Base-by-base conservation (phyloP, 2,113 vertebrate species). In the Cyprinodon brontotheroides region DNA sequence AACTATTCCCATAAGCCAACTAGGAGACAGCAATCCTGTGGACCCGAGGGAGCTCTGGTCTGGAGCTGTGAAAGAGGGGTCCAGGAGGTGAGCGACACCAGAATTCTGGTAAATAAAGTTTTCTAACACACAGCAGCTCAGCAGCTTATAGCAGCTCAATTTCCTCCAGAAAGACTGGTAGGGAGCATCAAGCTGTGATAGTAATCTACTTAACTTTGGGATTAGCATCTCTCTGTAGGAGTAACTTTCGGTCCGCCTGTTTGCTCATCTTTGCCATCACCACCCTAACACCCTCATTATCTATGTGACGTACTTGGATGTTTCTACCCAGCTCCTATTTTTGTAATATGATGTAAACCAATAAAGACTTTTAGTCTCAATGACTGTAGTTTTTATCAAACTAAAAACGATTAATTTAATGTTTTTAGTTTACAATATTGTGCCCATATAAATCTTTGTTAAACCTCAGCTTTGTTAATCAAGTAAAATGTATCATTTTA, bases 191-290 rank as follows among this genome's bases (percentile, higher is more conserved):
- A 82, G 64, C 80, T 68, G 79, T 74, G n/a, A 61, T 57, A 68
- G 47, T 92, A 88, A 91, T 88, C 89, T 83, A 76, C 89, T 90
- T 89, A 86, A 83, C 66, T 74, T 8, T 75, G 72, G 71, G 87
- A 92, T 91, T 87, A 90, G 71, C 65, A 64, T 76, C 43, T 70
- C 57, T 80, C 59, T 64, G 75, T 78, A 75, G 82, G 85, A 87
- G 83, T 80, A 78, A 75, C 61, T 65, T 81, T 78, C 74, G 65
- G 48, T 62, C 68, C 5, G 36, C 65, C 80, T 70, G 43, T 69
- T 71, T 59, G 59, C 63, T 40, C 40, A 70, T 22, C 67, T 77
- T 48, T 9, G n/a, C 63, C 63, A 64, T 65, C 60, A 61, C 68
- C 65, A 61, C 61, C 69, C 50, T 20, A 61, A 60, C n/a, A 45